These are phyloP conservation scores for Ammospiza nelsoni DNA, from an alignment of 2,113 vertebrate species.

Conservation along the genomic window DNA sequence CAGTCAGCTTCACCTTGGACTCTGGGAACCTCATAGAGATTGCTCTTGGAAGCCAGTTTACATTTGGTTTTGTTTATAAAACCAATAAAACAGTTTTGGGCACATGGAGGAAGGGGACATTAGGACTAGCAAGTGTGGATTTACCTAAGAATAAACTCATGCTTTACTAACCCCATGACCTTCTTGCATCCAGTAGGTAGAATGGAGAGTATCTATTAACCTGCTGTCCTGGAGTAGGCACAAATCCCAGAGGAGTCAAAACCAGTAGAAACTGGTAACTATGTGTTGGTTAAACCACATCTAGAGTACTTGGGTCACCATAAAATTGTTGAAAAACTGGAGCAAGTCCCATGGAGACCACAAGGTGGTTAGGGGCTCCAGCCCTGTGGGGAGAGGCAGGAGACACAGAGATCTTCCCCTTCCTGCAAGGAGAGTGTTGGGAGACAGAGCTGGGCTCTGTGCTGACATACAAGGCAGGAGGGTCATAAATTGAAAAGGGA, in stretches of 20 bases:
- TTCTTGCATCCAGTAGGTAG: neutral
- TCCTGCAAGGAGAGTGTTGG: neutral
- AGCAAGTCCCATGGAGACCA: neutral
- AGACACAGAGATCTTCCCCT: neutral
- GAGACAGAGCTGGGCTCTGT: neutral
- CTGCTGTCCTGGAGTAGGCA: neutral
- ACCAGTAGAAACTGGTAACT: no score
- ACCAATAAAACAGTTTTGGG: neutral
- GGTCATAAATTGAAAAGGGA: neutral
- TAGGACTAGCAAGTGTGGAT: neutral
- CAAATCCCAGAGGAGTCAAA: neutral
- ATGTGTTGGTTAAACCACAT: neutral
- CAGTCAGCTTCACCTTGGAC: neutral
- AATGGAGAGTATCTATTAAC: neutral
- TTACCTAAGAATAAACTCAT: neutral
- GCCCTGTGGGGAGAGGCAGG: neutral
- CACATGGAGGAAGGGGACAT: neutral
- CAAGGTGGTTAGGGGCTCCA: neutral
- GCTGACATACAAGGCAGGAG: fast-evolving
- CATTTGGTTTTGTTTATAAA: no score
- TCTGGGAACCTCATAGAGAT: neutral
- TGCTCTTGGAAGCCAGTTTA: neutral
- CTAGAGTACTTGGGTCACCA: neutral
- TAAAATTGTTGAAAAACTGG: neutral
- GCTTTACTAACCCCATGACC: neutral